Conservation (phyloP, 1,140 invertebrate genomes). For the Papilio machaon region DNA sequence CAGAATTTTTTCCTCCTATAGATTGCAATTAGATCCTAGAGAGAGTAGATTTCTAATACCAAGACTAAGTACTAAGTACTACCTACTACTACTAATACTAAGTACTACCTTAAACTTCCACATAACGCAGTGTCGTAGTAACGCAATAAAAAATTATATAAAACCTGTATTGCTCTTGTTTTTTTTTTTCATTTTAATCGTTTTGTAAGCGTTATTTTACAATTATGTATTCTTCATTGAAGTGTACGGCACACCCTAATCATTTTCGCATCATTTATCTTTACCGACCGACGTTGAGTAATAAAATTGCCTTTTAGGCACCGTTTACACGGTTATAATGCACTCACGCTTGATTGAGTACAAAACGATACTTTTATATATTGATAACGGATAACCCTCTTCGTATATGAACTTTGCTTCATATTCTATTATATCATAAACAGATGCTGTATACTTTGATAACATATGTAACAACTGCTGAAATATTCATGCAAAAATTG, state of each 20-base stretch:
- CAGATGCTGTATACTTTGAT: neutral
- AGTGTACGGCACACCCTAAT: slow-evolving; percentile 19
- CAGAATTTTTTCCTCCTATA: too few species aligned
- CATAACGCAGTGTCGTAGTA: too few species aligned
- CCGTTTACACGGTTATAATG: slow-evolving; percentile 22
- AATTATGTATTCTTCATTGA: neutral
- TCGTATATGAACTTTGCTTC: neutral
- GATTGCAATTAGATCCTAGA: too few species aligned
- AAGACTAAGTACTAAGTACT: too few species aligned
- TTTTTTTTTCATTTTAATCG: neutral
- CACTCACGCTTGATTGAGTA: slow-evolving; percentile 27
- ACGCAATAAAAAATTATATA: too few species aligned
- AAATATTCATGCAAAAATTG: neutral
- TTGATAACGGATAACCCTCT: slow-evolving; percentile 5
- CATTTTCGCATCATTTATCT: slow-evolving; percentile 25
- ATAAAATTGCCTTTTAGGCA: slow-evolving; percentile 24
- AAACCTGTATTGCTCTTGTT: neutral
- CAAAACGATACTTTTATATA: slow-evolving; percentile 18
- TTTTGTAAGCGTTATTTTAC: neutral
- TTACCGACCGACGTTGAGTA: slow-evolving; percentile 15
- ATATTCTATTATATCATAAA: neutral
- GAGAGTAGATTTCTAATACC: too few species aligned
- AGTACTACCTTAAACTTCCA: too few species aligned
- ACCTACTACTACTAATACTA: too few species aligned
- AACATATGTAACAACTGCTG: neutral